Base-by-base conservation (phyloP, 2,797 vertebrate genomes). In the Manis javanica region DNA sequence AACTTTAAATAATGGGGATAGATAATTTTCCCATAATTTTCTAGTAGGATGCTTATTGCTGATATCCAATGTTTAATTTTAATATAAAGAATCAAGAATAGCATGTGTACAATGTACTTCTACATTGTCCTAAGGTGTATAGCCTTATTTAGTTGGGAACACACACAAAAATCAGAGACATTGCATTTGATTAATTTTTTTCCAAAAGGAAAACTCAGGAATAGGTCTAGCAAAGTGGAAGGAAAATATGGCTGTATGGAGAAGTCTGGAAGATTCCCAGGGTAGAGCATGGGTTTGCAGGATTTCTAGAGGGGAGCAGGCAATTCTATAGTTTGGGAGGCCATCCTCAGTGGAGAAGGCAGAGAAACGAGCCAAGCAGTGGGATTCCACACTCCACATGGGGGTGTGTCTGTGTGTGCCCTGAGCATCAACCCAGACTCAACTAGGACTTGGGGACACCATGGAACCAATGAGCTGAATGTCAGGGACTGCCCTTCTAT, bases 91-190 rank as follows among this genome's bases (percentile, higher is more conserved):
- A 79, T 42, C 66, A 85, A 7, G 39, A 31, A 0, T 2, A 51
- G 26, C 24, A 49, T 18, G 1, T 0, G 0, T 5, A 2, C 1
- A 1, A 15, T 2, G 2, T 3, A 3, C 12, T 55, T 24, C 61
- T 18, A 14, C 24, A 19, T 29, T 18, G 3, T 31, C 39, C 57
- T 59, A 0, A 53, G 61, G 61, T 3, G 1, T 21, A 0, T 3
- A 6, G 9, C 8, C 10, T 55, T 12, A 24, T 3, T 78, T 61
- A 24, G 29, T 13, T 42, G 21, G 86, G 42, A 34, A 31, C 16
- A 49, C 10, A 23, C 19, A 23, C 24, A 29, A 4, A 51, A 37
- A 21, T 46, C 24, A 29, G 13, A 69, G 49, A 7, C n/a, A 4
- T 12, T 19, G 34, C 1, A 10, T 37, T 55, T 77, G 21, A 1